These are phyloP conservation scores for Morpho achilles DNA, from an alignment of 2,888 invertebrate genomes.

Conservation along the genomic window DNA sequence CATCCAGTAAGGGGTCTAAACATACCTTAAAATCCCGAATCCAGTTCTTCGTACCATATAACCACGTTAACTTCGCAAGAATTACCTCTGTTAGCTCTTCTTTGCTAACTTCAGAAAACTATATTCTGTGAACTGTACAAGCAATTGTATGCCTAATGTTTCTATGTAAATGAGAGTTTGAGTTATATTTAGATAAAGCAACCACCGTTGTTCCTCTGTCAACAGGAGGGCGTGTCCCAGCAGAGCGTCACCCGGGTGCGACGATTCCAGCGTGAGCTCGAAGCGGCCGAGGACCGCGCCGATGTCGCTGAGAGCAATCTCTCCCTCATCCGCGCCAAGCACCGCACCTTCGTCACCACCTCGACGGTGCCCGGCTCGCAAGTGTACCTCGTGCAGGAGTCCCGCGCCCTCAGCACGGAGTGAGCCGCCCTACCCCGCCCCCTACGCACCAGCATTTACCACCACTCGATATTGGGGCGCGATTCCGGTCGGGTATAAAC, in stretches of 20 bases:
- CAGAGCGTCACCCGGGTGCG: slow-evolving; percentile 97
- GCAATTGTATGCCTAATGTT: no score
- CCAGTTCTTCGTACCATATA: no score
- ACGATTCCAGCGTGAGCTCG: slow-evolving; percentile 98
- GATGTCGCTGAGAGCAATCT: slow-evolving; percentile 96
- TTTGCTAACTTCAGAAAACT: no score
- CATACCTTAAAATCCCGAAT: no score
- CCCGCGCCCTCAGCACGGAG: slow-evolving; percentile 80
- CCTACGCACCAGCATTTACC: slow-evolving; percentile 67
- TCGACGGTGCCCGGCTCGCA: slow-evolving; percentile 94
- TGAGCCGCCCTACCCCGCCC: slow-evolving; percentile 48
- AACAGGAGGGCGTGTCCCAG: slow-evolving; percentile 92
- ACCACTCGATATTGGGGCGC: slow-evolving; percentile 58
- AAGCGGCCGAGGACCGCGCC: slow-evolving; percentile 98
- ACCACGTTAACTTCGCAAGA: no score
- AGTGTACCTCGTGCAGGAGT: slow-evolving; percentile 94
- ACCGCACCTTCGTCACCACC: slow-evolving; percentile 98
- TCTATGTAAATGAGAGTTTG: no score
- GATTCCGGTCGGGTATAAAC: slow-evolving; percentile 77
- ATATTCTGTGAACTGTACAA: no score
- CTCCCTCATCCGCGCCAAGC: slow-evolving; percentile 97
- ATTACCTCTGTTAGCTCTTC: no score
- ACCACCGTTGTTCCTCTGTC: neutral
- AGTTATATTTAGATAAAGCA: no score
- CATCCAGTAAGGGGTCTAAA: no score